phyloP scores from a whole-genome alignment of 2,888 invertebrate genomes.

The Myopa tessellatipennis region DNA sequence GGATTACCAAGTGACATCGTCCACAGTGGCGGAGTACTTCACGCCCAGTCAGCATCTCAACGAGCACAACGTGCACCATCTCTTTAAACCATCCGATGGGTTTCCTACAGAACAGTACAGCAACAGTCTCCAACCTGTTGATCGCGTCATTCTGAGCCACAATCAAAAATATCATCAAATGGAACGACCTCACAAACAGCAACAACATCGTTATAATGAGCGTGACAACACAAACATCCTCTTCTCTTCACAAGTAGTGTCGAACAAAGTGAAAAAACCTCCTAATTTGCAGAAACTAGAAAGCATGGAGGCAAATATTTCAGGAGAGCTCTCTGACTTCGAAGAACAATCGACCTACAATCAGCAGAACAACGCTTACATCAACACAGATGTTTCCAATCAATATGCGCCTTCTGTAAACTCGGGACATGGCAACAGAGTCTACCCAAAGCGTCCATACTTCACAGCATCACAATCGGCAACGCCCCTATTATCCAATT shows the following conservation, averaged over 20 bases:
- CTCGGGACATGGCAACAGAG: slow-evolving; percentile 24
- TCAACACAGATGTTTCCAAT: slow-evolving; percentile 35
- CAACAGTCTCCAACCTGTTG: slow-evolving; percentile 50
- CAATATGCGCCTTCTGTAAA: not conserved
- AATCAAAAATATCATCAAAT: slow-evolving; percentile 24
- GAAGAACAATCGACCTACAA: slow-evolving; percentile 47
- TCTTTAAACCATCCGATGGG: slow-evolving; percentile 57
- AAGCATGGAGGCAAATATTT: slow-evolving; percentile 53
- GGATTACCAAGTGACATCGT: slow-evolving; percentile 54
- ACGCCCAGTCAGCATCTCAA: slow-evolving; percentile 65
- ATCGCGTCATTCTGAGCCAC: slow-evolving; percentile 18
- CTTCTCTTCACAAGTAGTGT: slow-evolving; percentile 55
- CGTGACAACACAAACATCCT: slow-evolving; percentile 41
- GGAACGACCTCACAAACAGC: slow-evolving; percentile 11
- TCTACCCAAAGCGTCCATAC: slow-evolving; percentile 41
- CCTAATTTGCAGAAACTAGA: slow-evolving; percentile 64
- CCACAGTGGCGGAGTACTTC: slow-evolving; percentile 57
- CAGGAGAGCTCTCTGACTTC: slow-evolving; percentile 51
- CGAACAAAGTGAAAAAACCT: slow-evolving; percentile 57
- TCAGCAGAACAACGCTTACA: slow-evolving; percentile 53
- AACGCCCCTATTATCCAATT: slow-evolving; percentile 20
- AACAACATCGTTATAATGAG: slow-evolving; percentile 23
- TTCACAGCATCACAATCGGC: slow-evolving; percentile 5
- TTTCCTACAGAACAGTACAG: slow-evolving; percentile 55
- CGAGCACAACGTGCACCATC: slow-evolving; percentile 61